phyloP scores from a whole-genome alignment of 2,797 vertebrate genomes.

The Microchirus variegatus region DNA sequence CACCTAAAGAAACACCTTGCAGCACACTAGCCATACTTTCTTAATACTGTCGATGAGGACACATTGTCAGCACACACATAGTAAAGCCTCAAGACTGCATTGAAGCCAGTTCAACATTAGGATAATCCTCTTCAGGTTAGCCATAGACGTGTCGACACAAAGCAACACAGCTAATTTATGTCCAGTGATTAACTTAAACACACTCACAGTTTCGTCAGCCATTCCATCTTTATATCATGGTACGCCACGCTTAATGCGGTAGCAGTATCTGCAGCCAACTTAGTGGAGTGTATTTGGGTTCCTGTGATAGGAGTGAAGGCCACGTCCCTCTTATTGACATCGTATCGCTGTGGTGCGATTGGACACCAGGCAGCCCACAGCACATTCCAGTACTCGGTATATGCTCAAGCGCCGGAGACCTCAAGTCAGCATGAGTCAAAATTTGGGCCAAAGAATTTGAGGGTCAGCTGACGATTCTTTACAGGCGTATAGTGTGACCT shows the following conservation, averaged over 20 bases:
- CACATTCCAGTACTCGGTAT: conserved; percentile 58
- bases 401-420: conserved; percentile 35
- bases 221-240: background rate
- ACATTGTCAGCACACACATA: background rate
- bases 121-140: conserved; percentile 23
- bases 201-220: background rate
- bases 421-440: conserved; percentile 39
- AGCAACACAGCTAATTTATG: background rate
- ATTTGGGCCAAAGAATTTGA: conserved; percentile 37
- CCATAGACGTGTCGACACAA: background rate
- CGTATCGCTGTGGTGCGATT: conserved; percentile 43
- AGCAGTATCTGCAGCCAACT: conserved; percentile 32
- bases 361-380: conserved; percentile 50
- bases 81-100: conserved; percentile 3
- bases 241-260: conserved; percentile 13
- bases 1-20: conserved; percentile 7
- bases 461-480: conserved; percentile 39
- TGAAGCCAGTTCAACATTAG: conserved; percentile 16
- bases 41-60: background rate
- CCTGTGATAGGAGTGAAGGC: conserved; percentile 40
- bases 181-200: no score
- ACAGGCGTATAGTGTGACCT: conserved; percentile 19
- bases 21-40: background rate
- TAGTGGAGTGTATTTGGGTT: conserved; percentile 46
- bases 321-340: conserved; percentile 17